Evolutionary conservation across 1,140 invertebrate genomes (phyloP).

Genomic region (Drosophila santomea): DNA sequence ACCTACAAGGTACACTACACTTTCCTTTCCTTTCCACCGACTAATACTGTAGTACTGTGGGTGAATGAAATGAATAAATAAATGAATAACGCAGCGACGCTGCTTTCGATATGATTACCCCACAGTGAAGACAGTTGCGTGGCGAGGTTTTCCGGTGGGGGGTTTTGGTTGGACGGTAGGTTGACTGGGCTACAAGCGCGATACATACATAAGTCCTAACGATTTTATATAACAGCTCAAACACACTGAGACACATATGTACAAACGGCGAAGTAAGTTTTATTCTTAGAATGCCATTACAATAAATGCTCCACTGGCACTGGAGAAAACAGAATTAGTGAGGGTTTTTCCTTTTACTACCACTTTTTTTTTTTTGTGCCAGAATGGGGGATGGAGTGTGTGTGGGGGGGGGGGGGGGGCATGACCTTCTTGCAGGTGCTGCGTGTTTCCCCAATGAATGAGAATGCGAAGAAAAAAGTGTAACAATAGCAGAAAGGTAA

Average conservation of each 20-base stretch:
- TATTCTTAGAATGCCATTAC: conserved; percentile 68
- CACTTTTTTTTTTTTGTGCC: neutral
- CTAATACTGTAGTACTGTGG: neutral
- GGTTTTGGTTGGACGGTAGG: conserved; percentile 8
- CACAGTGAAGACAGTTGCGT: conserved; percentile 6
- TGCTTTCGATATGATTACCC: conserved; percentile 41
- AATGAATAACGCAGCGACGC: conserved; percentile 30
- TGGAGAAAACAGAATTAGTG: conserved; percentile 2
- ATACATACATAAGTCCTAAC: conserved; percentile 60
- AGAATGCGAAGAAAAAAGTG: neutral
- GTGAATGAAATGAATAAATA: conserved; percentile 43
- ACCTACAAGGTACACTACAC: conserved; percentile 6
- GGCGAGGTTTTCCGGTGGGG: neutral
- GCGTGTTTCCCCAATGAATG: conserved; percentile 34
- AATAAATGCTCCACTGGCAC: conserved; percentile 45
- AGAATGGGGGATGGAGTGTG: neutral
- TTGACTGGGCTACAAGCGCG: conserved; percentile 8
- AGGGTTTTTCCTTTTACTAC: neutral
- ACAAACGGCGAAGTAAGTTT: conserved; percentile 30
- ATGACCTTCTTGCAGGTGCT: conserved; percentile 46
- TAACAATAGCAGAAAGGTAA: conserved; percentile 6
- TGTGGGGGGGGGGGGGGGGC: neutral
- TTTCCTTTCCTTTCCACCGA: neutral
- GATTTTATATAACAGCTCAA: conserved; percentile 64
- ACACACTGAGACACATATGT: conserved; percentile 7